Base-by-base conservation (phyloP, 2,888 invertebrate species). In the Agapetus fuscipes region DNA sequence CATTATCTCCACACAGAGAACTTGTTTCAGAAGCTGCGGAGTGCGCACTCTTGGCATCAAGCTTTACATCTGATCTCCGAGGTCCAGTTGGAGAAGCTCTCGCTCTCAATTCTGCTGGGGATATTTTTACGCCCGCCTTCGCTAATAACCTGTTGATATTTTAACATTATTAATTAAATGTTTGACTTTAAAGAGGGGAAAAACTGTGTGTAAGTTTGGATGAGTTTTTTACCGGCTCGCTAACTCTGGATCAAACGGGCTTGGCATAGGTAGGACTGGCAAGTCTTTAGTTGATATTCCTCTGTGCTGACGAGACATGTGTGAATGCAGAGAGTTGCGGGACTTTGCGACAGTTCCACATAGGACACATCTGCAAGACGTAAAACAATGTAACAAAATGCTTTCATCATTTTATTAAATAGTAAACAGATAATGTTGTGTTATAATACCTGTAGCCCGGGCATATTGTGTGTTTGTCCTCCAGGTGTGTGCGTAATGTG, bases 321-420 rank as follows among this genome's bases (percentile, higher is more conserved):
- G 91, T 41, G 90, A 90, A 66, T 91, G 91, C 37, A 91, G 71
- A 0, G 89, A 89, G 64, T 91, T 91, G 49, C 91, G 76, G 0
- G 88, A 89, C 63, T 91, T 91, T 30, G 91, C 91, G 42, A 91
- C 90, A 1, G 91, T 91, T 45, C 91, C 90, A 61, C 91, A 91
- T 2, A 91, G 71, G 2, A 90, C 90, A 61, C 91, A 91, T 35
- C 91, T 70, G 54, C 3, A 31, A 32, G 10, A 17, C 30, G 13
- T 30, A 30, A 30, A 30, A 7, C 9, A 20, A 6, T 20, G 20
- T 20, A 20, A 20, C 9, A 20, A 6, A 20, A 6, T 20, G 20
- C 20, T 20, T 20, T 20, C n/a, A 11, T 4, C 12, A 33, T 6
- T 11, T 33, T 17, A 5, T 20, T 33, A 33, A 9, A 17, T 24